Base-by-base conservation (phyloP, 2,113 vertebrate genomes). In the Suricata suricatta region DNA sequence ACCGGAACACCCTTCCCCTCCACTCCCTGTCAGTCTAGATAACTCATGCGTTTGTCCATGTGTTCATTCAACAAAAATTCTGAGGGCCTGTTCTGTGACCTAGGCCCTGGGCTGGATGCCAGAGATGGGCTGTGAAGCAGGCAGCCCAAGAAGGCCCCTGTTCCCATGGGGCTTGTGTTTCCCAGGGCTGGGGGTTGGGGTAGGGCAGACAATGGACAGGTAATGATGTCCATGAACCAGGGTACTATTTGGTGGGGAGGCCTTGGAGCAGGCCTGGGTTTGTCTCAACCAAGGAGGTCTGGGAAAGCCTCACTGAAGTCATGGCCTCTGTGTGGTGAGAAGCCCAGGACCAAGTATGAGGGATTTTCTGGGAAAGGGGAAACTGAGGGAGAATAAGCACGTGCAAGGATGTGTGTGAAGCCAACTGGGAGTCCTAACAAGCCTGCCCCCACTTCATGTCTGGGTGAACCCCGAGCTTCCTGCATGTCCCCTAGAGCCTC, bases 51-150 rank as follows among this genome's bases (percentile, higher is more conserved):
- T 88, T 68, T 77, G 84, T 44, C 76, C 25, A 54, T 85, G 38
- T 0, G 33, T 85, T 97, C 95, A 95, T 74, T 95, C 93, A 92
- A 31, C 76, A 90, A 94, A 72, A 88, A 95, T 93, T 54, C 87
- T 4, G 1, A 92, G 71, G 57, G 81, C 76, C 82, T 90, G 47
- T 41, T 33, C 88, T 33, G 29, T 54, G 47, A 60, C 35, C 44
- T 16, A 72, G 84, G 74, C 33, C 50, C 17, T 33, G 60, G 68
- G 88, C 41, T 1, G 7, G 19, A 23, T 14, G 86, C 93, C 72
- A 93, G 95, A 5, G 74, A 14, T 2, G 0, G 17, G 31, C 88
- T 90, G 16, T 13, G 52, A 77, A 50, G 77, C 27, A 74, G 85
- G 44, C 54, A 41, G 72, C 66, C 57, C 74, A 77, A 47, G 52